phyloP scores from a whole-genome alignment of 2,113 vertebrate genomes.

The Caretta caretta region DNA sequence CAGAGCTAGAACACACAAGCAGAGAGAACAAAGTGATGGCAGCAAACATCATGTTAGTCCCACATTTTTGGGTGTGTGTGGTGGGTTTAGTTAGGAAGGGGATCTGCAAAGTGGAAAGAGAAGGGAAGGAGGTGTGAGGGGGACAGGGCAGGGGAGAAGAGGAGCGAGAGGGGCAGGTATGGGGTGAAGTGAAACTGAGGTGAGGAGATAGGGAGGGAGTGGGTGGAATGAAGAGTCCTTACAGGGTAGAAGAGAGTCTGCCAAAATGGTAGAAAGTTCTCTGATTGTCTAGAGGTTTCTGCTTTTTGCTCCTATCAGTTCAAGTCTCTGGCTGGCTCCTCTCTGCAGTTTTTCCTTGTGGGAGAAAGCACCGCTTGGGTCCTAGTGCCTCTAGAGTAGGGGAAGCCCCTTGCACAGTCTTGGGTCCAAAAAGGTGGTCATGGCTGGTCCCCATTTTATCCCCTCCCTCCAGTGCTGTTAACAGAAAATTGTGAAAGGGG shows the following conservation, averaged over 20 bases:
- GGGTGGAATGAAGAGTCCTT: neutral
- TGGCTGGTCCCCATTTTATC: neutral
- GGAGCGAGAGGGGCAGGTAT: neutral
- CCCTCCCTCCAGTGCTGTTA: neutral
- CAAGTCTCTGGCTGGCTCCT: neutral
- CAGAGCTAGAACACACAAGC: neutral
- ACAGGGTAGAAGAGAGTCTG: neutral
- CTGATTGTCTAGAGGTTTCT: neutral
- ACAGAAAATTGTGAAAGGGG: neutral
- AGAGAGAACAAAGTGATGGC: neutral
- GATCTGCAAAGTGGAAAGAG: neutral
- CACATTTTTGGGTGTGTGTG: neutral
- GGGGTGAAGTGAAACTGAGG: neutral
- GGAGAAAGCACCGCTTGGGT: neutral
- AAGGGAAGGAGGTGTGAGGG: neutral
- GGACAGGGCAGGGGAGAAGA: neutral
- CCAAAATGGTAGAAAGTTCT: neutral
- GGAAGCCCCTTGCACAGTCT: neutral
- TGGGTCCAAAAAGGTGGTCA: neutral
- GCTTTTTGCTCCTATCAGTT: neutral
- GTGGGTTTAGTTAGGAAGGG: neutral
- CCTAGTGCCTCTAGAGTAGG: neutral
- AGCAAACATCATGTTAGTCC: neutral
- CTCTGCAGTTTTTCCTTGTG: neutral
- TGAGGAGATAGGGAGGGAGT: neutral